A percentile compares a stretch with the other conserved stretches of the same genome.
phyloP scores from a whole-genome alignment of 2,888 invertebrate species.

The Deilephila porcellus region DNA sequence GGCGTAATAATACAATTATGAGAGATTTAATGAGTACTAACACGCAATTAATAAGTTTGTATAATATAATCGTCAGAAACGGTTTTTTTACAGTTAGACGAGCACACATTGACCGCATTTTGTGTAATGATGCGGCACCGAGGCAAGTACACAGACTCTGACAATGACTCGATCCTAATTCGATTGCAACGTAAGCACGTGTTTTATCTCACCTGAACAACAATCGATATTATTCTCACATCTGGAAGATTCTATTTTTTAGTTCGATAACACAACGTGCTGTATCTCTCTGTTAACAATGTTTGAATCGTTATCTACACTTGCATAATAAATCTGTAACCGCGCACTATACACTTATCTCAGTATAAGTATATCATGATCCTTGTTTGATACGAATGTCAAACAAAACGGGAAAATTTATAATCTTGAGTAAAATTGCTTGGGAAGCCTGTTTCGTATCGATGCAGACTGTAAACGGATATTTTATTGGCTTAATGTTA shows the following conservation, averaged over 20 bases:
- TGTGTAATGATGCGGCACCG: conserved; percentile 15
- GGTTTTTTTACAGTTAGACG: conserved; percentile 24
- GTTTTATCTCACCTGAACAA: conserved; percentile 38
- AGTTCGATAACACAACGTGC: conserved; percentile 29
- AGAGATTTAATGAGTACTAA: conserved; percentile 14
- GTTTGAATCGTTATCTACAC: conserved; percentile 30
- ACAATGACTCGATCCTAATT: conserved; percentile 19
- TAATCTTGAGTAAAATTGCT: neutral
- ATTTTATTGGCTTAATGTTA: neutral
- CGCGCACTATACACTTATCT: conserved; percentile 23
- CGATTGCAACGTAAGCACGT: conserved; percentile 38
- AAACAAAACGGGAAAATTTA: neutral
- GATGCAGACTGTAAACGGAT: neutral
- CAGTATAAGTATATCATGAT: neutral
- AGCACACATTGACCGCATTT: conserved; percentile 22
- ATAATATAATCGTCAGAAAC: conserved; percentile 6
- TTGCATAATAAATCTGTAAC: conserved; percentile 33
- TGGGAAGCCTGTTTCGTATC: neutral
- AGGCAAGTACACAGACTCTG: neutral
- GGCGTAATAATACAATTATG: neutral
- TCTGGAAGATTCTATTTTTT: conserved; percentile 28
- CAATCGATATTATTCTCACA: conserved; percentile 36
- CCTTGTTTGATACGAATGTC: conserved; percentile 7
- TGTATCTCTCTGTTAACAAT: conserved; percentile 31
- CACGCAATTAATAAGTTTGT: conserved; percentile 3